A percentile compares a stretch with the other conserved stretches of the same genome.
phyloP scores from a whole-genome alignment of 2,888 invertebrate species.

The Tetragonisca angustula region DNA sequence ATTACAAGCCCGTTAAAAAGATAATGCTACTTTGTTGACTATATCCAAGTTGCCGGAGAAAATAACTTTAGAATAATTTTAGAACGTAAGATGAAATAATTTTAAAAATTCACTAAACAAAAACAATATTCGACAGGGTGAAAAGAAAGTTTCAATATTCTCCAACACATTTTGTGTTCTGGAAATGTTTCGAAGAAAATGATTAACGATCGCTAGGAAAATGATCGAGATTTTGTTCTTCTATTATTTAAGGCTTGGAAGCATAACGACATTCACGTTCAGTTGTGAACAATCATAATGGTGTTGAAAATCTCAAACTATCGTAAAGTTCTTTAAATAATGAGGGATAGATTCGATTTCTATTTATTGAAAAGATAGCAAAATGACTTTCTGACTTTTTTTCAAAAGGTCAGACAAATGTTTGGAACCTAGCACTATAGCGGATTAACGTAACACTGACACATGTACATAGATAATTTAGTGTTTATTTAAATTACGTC shows the following conservation, averaged over 20 bases:
- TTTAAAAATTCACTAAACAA: background rate
- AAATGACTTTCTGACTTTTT: background rate
- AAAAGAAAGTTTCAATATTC: background rate
- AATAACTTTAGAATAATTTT: background rate
- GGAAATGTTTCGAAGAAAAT: background rate
- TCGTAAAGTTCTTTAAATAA: background rate
- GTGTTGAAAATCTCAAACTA: background rate
- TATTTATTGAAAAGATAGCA: background rate
- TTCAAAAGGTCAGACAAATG: background rate
- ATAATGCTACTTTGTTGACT: background rate
- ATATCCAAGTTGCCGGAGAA: background rate
- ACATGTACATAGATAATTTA: background rate
- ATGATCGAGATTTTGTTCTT: background rate
- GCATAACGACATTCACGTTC: background rate
- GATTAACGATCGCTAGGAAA: background rate
- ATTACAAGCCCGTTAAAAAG: background rate
- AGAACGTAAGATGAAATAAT: background rate
- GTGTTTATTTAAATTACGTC: constrained; percentile 3
- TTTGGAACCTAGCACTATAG: background rate
- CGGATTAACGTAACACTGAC: background rate
- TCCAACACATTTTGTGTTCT: background rate
- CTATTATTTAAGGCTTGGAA: no score
- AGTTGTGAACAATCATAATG: background rate
- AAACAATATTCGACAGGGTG: background rate
- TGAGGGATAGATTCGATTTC: constrained; percentile 2